Base-by-base conservation (phyloP, 2,113 vertebrate genomes). In the Odocoileus virginianus region DNA sequence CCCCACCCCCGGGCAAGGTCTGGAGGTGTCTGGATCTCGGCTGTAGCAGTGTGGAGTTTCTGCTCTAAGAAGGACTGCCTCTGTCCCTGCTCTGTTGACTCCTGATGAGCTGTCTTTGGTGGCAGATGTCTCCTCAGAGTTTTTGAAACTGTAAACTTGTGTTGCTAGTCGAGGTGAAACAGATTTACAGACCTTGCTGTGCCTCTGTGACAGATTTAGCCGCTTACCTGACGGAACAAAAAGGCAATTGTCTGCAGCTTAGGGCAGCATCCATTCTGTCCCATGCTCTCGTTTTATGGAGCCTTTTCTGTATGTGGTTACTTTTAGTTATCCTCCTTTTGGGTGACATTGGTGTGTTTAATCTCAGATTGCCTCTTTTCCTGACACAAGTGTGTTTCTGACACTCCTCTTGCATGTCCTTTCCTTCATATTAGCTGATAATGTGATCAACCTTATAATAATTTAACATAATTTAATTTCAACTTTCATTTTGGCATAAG, bases 91-190 rank as follows among this genome's bases (percentile, higher is more conserved):
- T 90, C 89, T 74, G 79, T 60, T 97, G 89, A 58, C 55, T 90
- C 87, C 84, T 85, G 86, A 94, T 84, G 91, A 96, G 95, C 87
- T 95, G 33, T 93, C 93, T 97, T 74, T 88, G 87, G 87, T 97
- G 83, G 95, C 89, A 97, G 94, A 95, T 95, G 81, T 96, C 89
- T 98, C 87, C 54, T 94, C 96, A 83, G 95, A 97, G 95, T 89
- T 96, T 96, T 94, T 85, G 88, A 98, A 93, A 87, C 89, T 3
- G 0, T 98, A 88, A 95, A 97, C 87, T 89, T 74, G 87, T 43
- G 30, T 89, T 40, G 93, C 91, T 92, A 4, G 96, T 92, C 17
- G 45, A 93, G 67, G 64, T 36, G 79, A 97, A 87, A 87, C 43
- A 67, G 91, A 95, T 92, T 95, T 96, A 88, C 74, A 30, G 84